Base-by-base conservation (phyloP, 2,888 invertebrate genomes). In the Philereme transversata region DNA sequence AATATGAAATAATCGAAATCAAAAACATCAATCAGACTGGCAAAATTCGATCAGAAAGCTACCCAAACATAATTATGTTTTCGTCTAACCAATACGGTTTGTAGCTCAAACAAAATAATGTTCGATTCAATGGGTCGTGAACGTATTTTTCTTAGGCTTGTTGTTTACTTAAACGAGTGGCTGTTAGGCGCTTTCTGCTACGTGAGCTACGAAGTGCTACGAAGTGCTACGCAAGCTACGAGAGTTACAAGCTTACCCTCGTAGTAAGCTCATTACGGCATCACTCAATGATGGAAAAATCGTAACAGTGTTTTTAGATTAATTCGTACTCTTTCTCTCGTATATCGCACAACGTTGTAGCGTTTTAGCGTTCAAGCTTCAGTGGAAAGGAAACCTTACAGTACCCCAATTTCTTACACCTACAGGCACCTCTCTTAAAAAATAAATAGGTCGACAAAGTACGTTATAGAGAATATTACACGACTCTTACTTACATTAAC, bases 31-130 rank as follows among this genome's bases (percentile, higher is more conserved):
- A 72, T 77, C 57, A 72, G 58, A 69, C 65, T 69, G 70, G 58
- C 41, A 62, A 50, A 76, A 77, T 76, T 78, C 75, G 72, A 76
- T 77, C 75, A 73, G 65, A 62, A 70, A 76, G 69, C 71, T 74
- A 72, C 69, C 70, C 70, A 73, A 70, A 68, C 65, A 70, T 78
- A 79, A 80, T 80, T 75, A 78, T 71, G 68, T 77, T 78, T 75
- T 74, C 73, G 65, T 71, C 67, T 64, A 59, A 64, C 61, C 38
- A 66, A 64, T 71, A 72, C 64, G 68, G 69, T 76, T 74, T 71
- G 55, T 59, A 60, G 52, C 60, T 56, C 62, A 54, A 60, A 57
- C 62, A 66, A 66, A 65, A 59, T 65, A 63, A 55, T 57, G 58
- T 64, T 57, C 56, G 43, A 62, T n/a, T 62, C 57, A 57, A 54